Percentiles rank a stretch among this genome's conserved stretches.
phyloP scores from a whole-genome alignment of 30 jellyfish, hydroid and myxozoan genomes.

The Hydractinia symbiolongicarpus region DNA sequence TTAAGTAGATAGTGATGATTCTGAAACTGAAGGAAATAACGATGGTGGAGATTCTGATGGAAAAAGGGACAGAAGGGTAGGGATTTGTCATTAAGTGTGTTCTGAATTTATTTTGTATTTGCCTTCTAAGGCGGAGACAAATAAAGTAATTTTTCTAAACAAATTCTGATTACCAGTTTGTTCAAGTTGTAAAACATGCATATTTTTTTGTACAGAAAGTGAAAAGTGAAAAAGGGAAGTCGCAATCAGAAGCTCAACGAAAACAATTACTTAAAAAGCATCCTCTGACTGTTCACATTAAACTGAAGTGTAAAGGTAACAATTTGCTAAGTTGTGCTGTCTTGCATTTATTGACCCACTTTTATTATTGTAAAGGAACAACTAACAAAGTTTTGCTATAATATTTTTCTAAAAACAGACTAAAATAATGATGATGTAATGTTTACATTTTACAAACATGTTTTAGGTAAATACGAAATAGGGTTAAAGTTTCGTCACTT shows the following conservation, averaged over 20 bases:
- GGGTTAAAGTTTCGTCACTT: conserved; percentile 39
- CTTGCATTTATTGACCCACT: too few species aligned
- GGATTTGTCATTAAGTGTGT: neutral
- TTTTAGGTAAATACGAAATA: conserved; percentile 24
- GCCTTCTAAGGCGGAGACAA: too few species aligned
- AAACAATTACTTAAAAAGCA: conserved; percentile 48
- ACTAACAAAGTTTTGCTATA: too few species aligned
- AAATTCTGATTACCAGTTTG: too few species aligned
- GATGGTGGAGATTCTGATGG: conserved; percentile 65
- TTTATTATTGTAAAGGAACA: too few species aligned
- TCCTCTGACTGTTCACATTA: conserved; percentile 43
- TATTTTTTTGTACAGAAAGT: conserved; percentile 37
- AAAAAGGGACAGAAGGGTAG: conserved; percentile 50
- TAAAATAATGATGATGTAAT: too few species aligned
- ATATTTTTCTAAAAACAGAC: too few species aligned
- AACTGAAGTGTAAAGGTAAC: conserved; percentile 43
- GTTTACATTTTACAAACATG: neutral
- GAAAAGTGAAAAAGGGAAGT: conserved; percentile 42
- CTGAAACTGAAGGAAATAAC: conserved; percentile 52
- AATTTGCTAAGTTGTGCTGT: neutral
- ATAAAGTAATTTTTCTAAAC: too few species aligned
- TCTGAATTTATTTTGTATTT: neutral
- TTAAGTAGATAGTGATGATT: conserved; percentile 64
- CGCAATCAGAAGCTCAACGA: conserved; percentile 56
- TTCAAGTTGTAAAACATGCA: neutral